Base-by-base conservation (phyloP, 2,797 vertebrate genomes). In the Phoebastria nigripes region DNA sequence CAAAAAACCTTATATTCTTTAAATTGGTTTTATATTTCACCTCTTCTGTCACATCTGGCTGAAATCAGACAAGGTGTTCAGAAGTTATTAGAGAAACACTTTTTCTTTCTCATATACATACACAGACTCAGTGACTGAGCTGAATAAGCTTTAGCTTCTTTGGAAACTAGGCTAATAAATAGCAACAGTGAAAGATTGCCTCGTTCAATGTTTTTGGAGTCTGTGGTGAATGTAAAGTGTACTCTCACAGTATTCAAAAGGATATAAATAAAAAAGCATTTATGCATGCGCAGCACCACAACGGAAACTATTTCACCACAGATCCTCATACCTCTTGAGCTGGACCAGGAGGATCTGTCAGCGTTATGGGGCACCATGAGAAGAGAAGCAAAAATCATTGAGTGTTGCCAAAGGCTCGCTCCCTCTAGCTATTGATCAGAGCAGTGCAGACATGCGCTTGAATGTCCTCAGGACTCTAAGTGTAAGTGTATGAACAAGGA, bases 1-100 rank as follows among this genome's bases (percentile, higher is more conserved):
- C 54, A 42, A 58, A 88, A 88, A 65, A 56, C 15, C 33, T 78
- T 61, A 54, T 39, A 37, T 39, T 54, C 31, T 95, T 88, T 42
- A 91, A 83, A 91, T 72, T 86, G 37, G 86, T 79, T 91, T 83
- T 88, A 33, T 87, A 71, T 89, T 89, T 95, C 33, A 91, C 35
- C 44, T 63, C 15, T 54, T 90, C 77, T 89, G 69, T 71, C 69
- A 86, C 62, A 72, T 88, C 69, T 76, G 56, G 16, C 69, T 86
- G 61, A 91, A 94, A 65, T 86, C 49, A 91, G 61, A 54, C 46
- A 67, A 93, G 26, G 17, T 67, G 44, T 71, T 91, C 87, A 83
- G 72, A 80, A 88, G 52, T 90, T 84, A 81, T 90, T 93, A 90
- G 41, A 73, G 44, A 91, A 93, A 71, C 31, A 39, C 12, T 70